phyloP scores from a whole-genome alignment of 2,113 vertebrate genomes.

The Vulpes lagopus region DNA sequence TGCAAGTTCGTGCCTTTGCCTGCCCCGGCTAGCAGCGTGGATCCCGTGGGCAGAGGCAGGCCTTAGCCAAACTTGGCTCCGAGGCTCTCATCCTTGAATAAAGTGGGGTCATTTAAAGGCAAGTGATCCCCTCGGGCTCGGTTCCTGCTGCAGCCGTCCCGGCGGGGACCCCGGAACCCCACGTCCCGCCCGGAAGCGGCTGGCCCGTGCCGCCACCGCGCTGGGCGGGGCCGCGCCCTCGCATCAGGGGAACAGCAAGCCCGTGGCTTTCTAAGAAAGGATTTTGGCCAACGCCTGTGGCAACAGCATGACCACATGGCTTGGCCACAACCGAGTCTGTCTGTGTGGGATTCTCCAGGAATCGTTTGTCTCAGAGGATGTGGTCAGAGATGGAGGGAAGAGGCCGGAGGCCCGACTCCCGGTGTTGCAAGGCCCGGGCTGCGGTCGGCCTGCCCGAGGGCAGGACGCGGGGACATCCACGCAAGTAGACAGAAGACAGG shows the following conservation, averaged over 20 bases:
- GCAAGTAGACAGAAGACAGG: background rate
- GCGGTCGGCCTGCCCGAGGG: rapidly evolving
- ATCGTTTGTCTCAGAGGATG: conserved; percentile 58
- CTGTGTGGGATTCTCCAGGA: conserved; percentile 76
- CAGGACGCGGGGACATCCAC: rapidly evolving
- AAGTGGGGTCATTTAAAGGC: background rate
- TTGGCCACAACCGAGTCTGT: conserved; percentile 69
- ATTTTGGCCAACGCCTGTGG: conserved; percentile 70
- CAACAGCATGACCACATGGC: conserved; percentile 71
- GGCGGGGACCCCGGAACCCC: rapidly evolving
- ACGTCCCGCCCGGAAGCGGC: background rate
- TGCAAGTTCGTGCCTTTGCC: conserved; percentile 64
- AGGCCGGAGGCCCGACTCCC: background rate
- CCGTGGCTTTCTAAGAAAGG: conserved; percentile 81
- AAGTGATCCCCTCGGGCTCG: rapidly evolving
- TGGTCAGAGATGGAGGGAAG: conserved; percentile 38
- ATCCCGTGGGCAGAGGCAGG: background rate
- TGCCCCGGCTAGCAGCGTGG: background rate
- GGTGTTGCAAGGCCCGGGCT: rapidly evolving
- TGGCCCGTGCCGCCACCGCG: rapidly evolving
- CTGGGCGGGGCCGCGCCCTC: background rate
- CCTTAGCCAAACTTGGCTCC: background rate
- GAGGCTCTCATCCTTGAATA: background rate
- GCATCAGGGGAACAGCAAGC: background rate
- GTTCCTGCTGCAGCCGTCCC: background rate